Percentiles rank a stretch among this genome's conserved stretches.
phyloP scores from a whole-genome alignment of 2,888 invertebrate species.

The Ectemnius lituratus region DNA sequence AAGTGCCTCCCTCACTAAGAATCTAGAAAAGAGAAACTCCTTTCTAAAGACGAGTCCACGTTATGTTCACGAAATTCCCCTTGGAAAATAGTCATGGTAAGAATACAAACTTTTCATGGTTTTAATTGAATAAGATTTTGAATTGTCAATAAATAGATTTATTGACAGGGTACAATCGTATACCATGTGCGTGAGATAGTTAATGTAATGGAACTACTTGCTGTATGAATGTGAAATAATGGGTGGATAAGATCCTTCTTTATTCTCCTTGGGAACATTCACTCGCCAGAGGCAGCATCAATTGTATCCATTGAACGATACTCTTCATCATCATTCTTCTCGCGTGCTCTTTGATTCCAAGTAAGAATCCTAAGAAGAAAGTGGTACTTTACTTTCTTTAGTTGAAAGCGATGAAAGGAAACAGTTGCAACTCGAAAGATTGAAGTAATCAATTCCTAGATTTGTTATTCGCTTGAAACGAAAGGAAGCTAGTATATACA shows the following conservation, averaged over 20 bases:
- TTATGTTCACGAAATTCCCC: constrained; percentile 19
- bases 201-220: constrained; percentile 22
- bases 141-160: constrained; percentile 23
- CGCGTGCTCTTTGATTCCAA: too few species aligned
- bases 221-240: constrained; percentile 40
- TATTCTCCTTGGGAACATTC: constrained; percentile 19
- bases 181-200: constrained; percentile 30
- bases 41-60: constrained; percentile 35
- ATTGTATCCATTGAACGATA: constrained; percentile 6
- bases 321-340: too few species aligned
- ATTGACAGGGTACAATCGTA: constrained; percentile 31
- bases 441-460: too few species aligned
- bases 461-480: too few species aligned
- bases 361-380: too few species aligned
- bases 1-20: constrained; percentile 8
- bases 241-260: constrained; percentile 31
- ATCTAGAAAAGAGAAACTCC: constrained; percentile 20
- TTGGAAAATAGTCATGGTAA: too few species aligned
- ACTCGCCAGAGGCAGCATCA: constrained; percentile 5
- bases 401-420: too few species aligned
- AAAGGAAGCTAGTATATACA: too few species aligned
- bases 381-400: too few species aligned
- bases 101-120: not conserved
- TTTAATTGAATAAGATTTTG: too few species aligned
- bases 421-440: too few species aligned